phyloP scores from a whole-genome alignment of 2,113 vertebrate genomes.

The Clarias batrachus region DNA sequence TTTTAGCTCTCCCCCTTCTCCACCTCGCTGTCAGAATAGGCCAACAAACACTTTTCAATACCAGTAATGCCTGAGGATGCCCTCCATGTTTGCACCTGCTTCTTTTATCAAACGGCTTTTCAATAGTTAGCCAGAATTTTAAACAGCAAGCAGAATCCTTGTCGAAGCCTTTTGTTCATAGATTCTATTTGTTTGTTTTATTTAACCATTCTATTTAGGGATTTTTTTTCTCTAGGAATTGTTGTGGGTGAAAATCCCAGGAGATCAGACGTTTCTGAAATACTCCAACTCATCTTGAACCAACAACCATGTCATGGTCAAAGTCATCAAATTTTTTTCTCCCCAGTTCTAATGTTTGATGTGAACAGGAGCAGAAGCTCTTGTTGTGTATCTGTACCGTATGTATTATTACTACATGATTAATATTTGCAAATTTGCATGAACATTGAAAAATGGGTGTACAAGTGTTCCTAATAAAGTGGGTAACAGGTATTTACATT shows the following conservation, averaged over 20 bases:
- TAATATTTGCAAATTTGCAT: neutral
- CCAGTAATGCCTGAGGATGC: neutral
- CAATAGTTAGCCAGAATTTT: constrained; percentile 14
- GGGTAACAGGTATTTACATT: neutral
- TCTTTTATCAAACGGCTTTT: constrained; percentile 3
- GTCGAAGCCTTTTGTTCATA: constrained; percentile 1
- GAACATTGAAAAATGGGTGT: neutral
- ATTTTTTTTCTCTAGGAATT: neutral
- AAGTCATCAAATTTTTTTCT: neutral
- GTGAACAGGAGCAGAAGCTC: neutral
- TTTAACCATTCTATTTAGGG: neutral
- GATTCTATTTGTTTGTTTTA: neutral
- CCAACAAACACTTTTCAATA: constrained; percentile 6
- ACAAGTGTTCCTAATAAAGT: neutral
- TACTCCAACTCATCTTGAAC: neutral
- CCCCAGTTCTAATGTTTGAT: neutral
- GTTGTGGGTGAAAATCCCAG: neutral
- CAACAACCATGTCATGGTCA: neutral
- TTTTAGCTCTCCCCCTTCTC: constrained; percentile 42
- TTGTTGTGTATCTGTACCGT: neutral
- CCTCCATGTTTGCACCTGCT: constrained; percentile 2
- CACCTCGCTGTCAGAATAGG: neutral
- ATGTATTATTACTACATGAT: neutral
- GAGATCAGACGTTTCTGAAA: neutral
- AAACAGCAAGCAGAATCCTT: constrained; percentile 10